phyloP scores from a whole-genome alignment of 53 echinoderm and acorn worm genomes.

The Zoroaster sp. region DNA sequence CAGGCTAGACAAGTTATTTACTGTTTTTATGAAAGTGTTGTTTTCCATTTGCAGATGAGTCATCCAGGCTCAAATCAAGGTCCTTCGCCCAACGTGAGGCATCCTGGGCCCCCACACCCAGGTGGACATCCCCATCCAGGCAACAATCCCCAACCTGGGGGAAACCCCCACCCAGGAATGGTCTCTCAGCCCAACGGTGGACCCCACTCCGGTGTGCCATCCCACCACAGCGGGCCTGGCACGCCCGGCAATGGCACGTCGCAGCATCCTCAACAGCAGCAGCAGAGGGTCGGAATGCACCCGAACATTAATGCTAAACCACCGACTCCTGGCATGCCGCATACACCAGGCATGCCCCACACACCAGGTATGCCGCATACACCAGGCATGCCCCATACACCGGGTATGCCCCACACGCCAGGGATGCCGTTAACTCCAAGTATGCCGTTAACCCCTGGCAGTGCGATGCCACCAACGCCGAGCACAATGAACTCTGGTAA shows the following conservation, averaged over 20 bases:
- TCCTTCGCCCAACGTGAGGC: constrained; percentile 26
- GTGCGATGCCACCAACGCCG: constrained; percentile 76
- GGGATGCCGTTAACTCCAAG: constrained; percentile 62
- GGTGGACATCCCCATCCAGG: constrained; percentile 48
- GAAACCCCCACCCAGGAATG: constrained; percentile 45
- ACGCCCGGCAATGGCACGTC: constrained; percentile 46
- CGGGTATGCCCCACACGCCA: constrained; percentile 73
- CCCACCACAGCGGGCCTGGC: constrained; percentile 44
- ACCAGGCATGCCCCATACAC: constrained; percentile 69
- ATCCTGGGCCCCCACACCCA: constrained; percentile 48
- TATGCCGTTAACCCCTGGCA: constrained; percentile 68
- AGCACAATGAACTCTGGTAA: constrained; percentile 65
- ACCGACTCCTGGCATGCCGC: constrained; percentile 85
- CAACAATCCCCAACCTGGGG: constrained; percentile 60
- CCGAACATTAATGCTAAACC: constrained; percentile 65
- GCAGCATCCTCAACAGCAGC: constrained; percentile 20
- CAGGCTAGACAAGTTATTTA: background rate
- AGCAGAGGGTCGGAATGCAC: constrained; percentile 62
- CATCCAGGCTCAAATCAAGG: constrained; percentile 63
- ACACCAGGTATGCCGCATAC: constrained; percentile 74
- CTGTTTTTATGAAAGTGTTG: background rate
- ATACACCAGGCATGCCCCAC: constrained; percentile 69
- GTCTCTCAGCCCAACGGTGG: constrained; percentile 28
- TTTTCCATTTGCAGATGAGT: constrained; percentile 42
- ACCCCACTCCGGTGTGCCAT: constrained; percentile 35